These are phyloP conservation scores for Euglossa dilemma DNA, from an alignment of 1,140 invertebrate genomes.

Conservation along the genomic window DNA sequence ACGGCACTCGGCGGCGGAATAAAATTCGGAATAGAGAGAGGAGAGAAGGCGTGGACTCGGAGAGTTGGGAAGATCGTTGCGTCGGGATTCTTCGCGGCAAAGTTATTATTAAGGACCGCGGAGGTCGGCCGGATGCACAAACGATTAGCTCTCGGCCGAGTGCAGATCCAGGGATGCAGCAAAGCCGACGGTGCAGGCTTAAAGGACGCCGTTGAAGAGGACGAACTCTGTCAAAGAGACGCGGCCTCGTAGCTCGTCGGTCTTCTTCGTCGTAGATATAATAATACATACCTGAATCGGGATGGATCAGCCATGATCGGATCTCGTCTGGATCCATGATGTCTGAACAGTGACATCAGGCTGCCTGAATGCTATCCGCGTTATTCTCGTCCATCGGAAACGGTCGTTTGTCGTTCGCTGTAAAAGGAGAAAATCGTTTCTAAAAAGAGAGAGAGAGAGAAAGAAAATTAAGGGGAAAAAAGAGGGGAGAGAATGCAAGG, in stretches of 20 bases:
- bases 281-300: not conserved
- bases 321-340: no score
- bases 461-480: not conserved
- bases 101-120: conserved; percentile 40
- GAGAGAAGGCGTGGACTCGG: not conserved
- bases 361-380: no score
- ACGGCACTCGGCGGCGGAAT: not conserved
- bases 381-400: no score
- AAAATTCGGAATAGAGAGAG: not conserved
- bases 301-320: not conserved
- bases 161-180: conserved; percentile 44
- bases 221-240: conserved; percentile 10
- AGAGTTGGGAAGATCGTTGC: not conserved
- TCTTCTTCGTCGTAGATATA: not conserved
- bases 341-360: no score
- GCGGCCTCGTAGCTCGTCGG: not conserved
- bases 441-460: not conserved
- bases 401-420: no score
- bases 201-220: not conserved
- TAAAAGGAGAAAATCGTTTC: no score
- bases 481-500: not conserved
- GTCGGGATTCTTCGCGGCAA: conserved; percentile 1
- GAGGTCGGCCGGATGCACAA: conserved; percentile 20
- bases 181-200: conserved; percentile 30
- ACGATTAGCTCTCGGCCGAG: conserved; percentile 43